Base-by-base conservation (phyloP, 2,797 vertebrate genomes). In the Dendrocincla tyrannina region DNA sequence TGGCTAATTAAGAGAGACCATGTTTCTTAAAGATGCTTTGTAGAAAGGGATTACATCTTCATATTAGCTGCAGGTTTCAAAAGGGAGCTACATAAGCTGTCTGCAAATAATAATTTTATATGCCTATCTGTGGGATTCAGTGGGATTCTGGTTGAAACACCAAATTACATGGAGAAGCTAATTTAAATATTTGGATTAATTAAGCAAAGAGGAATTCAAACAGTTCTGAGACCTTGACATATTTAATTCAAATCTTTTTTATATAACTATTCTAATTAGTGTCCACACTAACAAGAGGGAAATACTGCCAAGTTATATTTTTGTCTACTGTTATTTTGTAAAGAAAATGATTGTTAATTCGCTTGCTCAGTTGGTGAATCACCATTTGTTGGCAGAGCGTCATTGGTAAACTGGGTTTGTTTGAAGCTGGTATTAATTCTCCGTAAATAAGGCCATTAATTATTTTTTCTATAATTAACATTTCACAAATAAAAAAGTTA, bases 121-220 rank as follows among this genome's bases (percentile, higher is more conserved):
- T 97, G 85, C 49, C 82, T 95, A 47, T 95, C 91, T 85, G 70
- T 89, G 58, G 78, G 85, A 96, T 81, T 94, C 91, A 75, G 72
- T 72, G 67, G 85, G 69, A 93, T 89, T 87, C 67, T 85, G 66
- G 33, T 67, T 97, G 88, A 96, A 95, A 93, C 20, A 55, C 52
- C 88, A 91, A 95, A 93, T 97, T 96, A 96, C 63, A 83, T 5
- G 69, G 96, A 70, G 59, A 76, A 95, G 64, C 53, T 77, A 82
- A 92, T 94, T 97, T 97, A 96, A 97, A 96, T 97, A 96, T 96
- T 96, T 96, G 96, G 81, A 92, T 91, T 94, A 80, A 91, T 75
- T 95, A 95, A 59, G 66, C 86, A 93, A 97, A 96, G 79, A 96
- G 28, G 50, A 95, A 72, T 86, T 81, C 68, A 97, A 96, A 95